A percentile compares a stretch with the other conserved stretches of the same genome.
Conservation (phyloP, 2,113 vertebrate genomes). For the Takifugu bimaculatus region DNA sequence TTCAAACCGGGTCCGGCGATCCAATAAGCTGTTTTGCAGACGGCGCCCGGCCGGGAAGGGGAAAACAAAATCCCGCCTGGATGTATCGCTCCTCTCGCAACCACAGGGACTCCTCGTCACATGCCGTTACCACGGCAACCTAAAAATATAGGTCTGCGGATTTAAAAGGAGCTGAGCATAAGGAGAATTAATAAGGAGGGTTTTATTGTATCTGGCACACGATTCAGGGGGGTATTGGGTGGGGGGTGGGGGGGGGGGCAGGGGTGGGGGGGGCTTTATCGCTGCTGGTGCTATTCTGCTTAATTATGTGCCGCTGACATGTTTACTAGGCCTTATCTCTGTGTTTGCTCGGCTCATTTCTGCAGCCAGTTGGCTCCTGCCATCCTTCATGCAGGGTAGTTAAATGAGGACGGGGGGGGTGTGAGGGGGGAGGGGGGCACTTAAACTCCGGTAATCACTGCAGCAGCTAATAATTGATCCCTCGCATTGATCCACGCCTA, state of each 20-base stretch:
- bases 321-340: slow-evolving; percentile 69
- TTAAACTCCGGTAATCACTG: slow-evolving; percentile 51
- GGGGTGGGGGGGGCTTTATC: slow-evolving; percentile 54
- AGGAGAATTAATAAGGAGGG: slow-evolving; percentile 75
- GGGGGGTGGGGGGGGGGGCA: slow-evolving; percentile 38
- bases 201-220: slow-evolving; percentile 76
- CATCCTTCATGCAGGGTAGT: slow-evolving; percentile 40
- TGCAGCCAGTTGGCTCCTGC: slow-evolving; percentile 35
- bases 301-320: slow-evolving; percentile 73
- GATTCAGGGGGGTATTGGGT: slow-evolving; percentile 65
- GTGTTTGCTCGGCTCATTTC: slow-evolving; percentile 58
- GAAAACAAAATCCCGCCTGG: slow-evolving; percentile 26
- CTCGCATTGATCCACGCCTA: slow-evolving; percentile 18
- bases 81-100: slow-evolving; percentile 39
- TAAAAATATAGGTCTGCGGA: slow-evolving; percentile 71
- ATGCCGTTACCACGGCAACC: slow-evolving; percentile 37
- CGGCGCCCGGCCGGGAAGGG: not conserved
- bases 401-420: slow-evolving; percentile 43
- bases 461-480: slow-evolving; percentile 54
- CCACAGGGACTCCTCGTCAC: slow-evolving; percentile 9
- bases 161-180: slow-evolving; percentile 58
- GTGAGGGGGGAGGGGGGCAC: not conserved
- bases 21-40: slow-evolving; percentile 5
- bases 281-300: slow-evolving; percentile 49
- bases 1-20: not conserved